Conservation (phyloP, 2,113 vertebrate genomes). For the Chamaetylas fuelleborni region DNA sequence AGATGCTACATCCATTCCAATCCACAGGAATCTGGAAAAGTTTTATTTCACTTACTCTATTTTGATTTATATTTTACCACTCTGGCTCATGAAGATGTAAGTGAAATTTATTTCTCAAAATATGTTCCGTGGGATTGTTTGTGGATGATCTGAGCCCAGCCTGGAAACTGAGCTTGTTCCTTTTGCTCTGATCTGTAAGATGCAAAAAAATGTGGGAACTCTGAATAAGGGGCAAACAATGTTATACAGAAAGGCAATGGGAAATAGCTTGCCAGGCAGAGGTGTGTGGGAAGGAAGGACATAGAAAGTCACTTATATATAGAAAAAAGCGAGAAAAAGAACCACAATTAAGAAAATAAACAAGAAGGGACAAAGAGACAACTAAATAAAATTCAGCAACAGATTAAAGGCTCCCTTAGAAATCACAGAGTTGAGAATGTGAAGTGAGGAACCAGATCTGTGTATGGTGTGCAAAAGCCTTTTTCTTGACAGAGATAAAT, state of each 20-base stretch:
- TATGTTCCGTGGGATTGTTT: not conserved
- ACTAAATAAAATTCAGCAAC: not conserved
- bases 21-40: not conserved
- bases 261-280: not conserved
- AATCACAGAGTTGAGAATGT: not conserved
- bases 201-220: not conserved
- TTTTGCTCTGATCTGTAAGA: not conserved
- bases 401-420: not conserved
- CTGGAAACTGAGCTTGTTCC: not conserved
- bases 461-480: not conserved
- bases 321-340: not conserved
- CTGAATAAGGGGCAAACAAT: not conserved
- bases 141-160: not conserved
- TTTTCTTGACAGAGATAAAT: not conserved
- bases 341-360: not conserved
- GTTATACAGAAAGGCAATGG: not conserved
- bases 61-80: not conserved
- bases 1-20: not conserved
- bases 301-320: not conserved
- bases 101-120: slow-evolving; percentile 9
- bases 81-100: not conserved
- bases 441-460: not conserved
- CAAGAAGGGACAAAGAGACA: not conserved
- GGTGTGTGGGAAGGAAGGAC: not conserved
- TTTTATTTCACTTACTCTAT: not conserved